phyloP scores from a whole-genome alignment of 1,140 invertebrate genomes.

The Hyposmocoma kahamanoa region DNA sequence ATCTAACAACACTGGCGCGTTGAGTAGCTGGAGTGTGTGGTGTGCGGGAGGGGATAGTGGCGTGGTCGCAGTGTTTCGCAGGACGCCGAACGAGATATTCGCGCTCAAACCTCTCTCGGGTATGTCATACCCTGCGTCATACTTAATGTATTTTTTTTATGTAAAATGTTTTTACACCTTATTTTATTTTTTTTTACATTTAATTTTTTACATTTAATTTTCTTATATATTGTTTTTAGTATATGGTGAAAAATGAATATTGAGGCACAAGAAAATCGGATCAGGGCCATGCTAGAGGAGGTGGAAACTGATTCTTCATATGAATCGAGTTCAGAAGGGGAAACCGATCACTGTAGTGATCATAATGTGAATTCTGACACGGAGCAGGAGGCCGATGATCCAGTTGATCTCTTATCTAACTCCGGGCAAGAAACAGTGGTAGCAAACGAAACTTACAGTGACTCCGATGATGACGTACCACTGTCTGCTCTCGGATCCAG shows the following conservation, averaged over 20 bases:
- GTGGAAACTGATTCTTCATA: neutral
- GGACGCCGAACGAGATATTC: neutral
- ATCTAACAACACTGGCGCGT: neutral
- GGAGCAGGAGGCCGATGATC: neutral
- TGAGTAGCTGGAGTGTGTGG: slow-evolving; percentile 8
- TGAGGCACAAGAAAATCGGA: neutral
- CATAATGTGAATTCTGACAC: neutral
- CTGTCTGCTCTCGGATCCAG: neutral
- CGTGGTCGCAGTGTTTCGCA: slow-evolving; percentile 7
- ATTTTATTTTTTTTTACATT: neutral
- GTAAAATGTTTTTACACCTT: neutral
- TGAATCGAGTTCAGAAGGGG: neutral
- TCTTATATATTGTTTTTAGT: too few species aligned
- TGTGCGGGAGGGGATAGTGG: slow-evolving; percentile 5
- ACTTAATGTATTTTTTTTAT: slow-evolving; percentile 5
- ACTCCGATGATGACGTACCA: neutral
- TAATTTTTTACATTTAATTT: too few species aligned
- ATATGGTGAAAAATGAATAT: neutral
- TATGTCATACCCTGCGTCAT: slow-evolving; percentile 8
- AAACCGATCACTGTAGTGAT: neutral
- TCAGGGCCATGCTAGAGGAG: neutral
- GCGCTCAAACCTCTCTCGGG: slow-evolving; percentile 2
- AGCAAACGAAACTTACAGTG: too few species aligned
- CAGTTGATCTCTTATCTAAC: neutral
- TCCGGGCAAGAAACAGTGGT: neutral